These are phyloP conservation scores for Drosophila pruinosa DNA, from an alignment of 1,140 invertebrate species.

Conservation along the genomic window DNA sequence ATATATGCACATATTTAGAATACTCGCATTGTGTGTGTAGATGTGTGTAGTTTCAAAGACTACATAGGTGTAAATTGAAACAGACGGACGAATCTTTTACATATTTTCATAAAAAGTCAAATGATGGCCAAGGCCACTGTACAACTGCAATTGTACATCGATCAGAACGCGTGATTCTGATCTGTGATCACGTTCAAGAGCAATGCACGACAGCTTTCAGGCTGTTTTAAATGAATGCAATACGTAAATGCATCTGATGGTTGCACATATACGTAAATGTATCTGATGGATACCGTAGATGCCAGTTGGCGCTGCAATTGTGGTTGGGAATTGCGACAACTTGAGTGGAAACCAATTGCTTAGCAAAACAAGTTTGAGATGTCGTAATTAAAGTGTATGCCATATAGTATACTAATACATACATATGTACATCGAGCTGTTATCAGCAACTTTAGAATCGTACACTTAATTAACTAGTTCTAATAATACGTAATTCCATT, in stretches of 20 bases:
- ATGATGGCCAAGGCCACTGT: conserved; percentile 41
- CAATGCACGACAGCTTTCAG: conserved; percentile 25
- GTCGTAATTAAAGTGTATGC: neutral
- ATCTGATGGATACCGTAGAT: neutral
- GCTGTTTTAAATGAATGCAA: neutral
- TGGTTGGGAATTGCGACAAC: neutral
- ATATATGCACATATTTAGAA: conserved; percentile 2
- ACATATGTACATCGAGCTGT: too few species aligned
- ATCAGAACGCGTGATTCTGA: conserved; percentile 54
- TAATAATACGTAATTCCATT: neutral
- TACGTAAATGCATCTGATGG: neutral
- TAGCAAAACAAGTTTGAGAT: conserved; percentile 22
- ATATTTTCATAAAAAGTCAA: conserved; percentile 44
- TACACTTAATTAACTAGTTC: neutral
- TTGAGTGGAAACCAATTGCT: conserved; percentile 11
- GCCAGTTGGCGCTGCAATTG: neutral
- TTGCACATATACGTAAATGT: neutral
- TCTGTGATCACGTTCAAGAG: conserved; percentile 46
- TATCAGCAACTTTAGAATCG: neutral
- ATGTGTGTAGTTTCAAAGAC: neutral
- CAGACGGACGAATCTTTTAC: neutral
- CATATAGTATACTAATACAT: neutral
- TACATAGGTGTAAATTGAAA: neutral
- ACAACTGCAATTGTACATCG: conserved; percentile 35
- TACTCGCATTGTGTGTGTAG: neutral